phyloP scores from a whole-genome alignment of 2,797 vertebrate genomes.

The Gymnothorax javanicus region DNA sequence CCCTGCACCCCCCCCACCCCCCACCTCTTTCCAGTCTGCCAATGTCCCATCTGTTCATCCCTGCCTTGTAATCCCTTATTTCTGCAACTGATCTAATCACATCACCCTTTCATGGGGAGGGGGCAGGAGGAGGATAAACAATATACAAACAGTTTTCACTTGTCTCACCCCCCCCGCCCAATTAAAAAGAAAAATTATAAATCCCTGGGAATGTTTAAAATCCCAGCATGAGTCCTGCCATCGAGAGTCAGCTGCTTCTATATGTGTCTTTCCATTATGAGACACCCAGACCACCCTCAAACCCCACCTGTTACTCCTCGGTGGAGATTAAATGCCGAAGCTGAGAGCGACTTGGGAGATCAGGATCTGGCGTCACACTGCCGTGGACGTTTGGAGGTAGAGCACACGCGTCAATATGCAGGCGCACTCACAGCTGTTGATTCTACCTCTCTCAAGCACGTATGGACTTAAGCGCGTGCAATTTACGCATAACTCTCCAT shows the following conservation, averaged over 20 bases:
- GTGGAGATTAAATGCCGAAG: background rate
- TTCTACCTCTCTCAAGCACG: background rate
- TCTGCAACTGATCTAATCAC: slow-evolving; percentile 35
- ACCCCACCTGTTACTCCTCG: background rate
- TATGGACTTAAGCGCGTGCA: background rate
- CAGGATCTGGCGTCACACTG: background rate
- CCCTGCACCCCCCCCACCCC: background rate
- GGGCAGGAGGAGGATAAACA: background rate
- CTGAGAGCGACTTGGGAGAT: background rate
- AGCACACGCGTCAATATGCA: background rate
- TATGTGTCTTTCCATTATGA: background rate
- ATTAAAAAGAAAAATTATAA: too few species aligned
- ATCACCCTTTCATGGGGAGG: background rate
- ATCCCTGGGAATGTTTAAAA: background rate
- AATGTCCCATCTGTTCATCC: slow-evolving; percentile 23
- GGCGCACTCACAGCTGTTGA: background rate
- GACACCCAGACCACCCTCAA: background rate
- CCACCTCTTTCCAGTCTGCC: background rate
- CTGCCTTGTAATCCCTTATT: slow-evolving; percentile 27
- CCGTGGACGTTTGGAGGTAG: background rate
- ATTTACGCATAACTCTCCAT: background rate
- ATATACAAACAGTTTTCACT: background rate
- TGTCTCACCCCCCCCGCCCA: background rate
- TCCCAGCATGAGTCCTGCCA: background rate
- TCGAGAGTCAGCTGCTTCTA: background rate